phyloP scores from a whole-genome alignment of 2,888 invertebrate genomes.

The Sthenelais limicola region DNA sequence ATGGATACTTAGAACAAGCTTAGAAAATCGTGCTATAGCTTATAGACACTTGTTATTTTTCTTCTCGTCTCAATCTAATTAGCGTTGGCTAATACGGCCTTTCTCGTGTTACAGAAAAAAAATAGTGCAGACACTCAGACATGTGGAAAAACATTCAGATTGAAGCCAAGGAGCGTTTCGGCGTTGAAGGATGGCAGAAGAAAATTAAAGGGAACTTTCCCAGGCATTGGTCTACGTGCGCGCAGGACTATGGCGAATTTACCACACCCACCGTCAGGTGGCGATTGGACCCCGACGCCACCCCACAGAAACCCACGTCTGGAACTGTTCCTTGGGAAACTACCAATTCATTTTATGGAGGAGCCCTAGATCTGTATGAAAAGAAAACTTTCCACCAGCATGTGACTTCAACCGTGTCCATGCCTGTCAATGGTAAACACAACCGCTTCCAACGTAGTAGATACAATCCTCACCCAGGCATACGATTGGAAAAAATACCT shows the following conservation, averaged over 20 bases:
- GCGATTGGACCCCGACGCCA: constrained; percentile 26
- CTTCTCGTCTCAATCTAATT: too few species aligned
- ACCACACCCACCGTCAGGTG: constrained; percentile 25
- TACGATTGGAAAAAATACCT: constrained; percentile 7
- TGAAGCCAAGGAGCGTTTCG: constrained; percentile 32
- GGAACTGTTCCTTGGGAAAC: constrained; percentile 9
- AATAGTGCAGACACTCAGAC: too few species aligned
- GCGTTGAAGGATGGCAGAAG: constrained; percentile 28
- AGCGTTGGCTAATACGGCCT: too few species aligned
- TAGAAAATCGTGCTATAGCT: too few species aligned
- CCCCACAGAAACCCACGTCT: constrained; percentile 21
- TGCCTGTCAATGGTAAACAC: neutral
- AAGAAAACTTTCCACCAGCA: constrained; percentile 10
- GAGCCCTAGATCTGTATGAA: neutral
- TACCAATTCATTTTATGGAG: constrained; percentile 19
- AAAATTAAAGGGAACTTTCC: constrained; percentile 23
- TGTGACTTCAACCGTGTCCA: constrained; percentile 5
- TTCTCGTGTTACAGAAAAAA: too few species aligned
- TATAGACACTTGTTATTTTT: too few species aligned
- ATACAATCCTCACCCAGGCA: constrained; percentile 9
- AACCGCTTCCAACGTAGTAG: constrained; percentile 21
- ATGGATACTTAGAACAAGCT: too few species aligned
- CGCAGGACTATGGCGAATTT: constrained; percentile 22
- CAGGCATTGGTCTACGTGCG: constrained; percentile 16
- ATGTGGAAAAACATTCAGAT: constrained; percentile 32